phyloP scores from a whole-genome alignment of 2,888 invertebrate species.

The Cristatella mucedo region DNA sequence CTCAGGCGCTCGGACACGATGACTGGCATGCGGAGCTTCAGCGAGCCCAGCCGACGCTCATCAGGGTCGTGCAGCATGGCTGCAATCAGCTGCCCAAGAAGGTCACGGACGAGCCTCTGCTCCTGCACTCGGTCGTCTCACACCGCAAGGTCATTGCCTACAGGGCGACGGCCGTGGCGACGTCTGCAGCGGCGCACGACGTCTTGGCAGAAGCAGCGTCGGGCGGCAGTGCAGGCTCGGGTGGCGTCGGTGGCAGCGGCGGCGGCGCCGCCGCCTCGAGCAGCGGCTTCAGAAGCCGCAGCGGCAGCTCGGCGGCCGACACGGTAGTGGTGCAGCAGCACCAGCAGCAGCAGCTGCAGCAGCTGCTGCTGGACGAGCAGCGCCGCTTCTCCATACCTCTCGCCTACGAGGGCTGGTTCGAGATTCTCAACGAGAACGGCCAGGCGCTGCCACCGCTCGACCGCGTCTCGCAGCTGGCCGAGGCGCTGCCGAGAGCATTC shows the following conservation, averaged over 20 bases:
- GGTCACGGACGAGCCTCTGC: constrained; percentile 1
- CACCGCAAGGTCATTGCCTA: constrained; percentile 53
- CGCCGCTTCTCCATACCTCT: constrained; percentile 75
- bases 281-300: constrained; percentile 56
- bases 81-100: constrained; percentile 5
- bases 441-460: constrained; percentile 74
- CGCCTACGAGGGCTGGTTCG: constrained; percentile 77
- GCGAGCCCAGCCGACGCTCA: too few species aligned
- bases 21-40: too few species aligned
- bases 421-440: constrained; percentile 81
- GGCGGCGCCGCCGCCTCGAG: too few species aligned
- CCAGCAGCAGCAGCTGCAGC: constrained; percentile 43
- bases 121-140: constrained; percentile 4
- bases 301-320: too few species aligned
- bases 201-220: too few species aligned
- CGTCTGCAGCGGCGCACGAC: constrained; percentile 43
- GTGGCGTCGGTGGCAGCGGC: too few species aligned
- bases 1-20: too few species aligned
- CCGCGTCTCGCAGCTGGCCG: constrained; percentile 63
- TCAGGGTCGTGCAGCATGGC: too few species aligned
- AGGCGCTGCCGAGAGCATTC: constrained; percentile 43
- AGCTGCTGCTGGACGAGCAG: constrained; percentile 19
- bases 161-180: constrained; percentile 54
- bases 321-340: constrained; percentile 60
- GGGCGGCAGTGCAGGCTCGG: too few species aligned